These are phyloP conservation scores for Malacoctenus gilli DNA, from an alignment of 2,797 vertebrate genomes.

Conservation along the genomic window DNA sequence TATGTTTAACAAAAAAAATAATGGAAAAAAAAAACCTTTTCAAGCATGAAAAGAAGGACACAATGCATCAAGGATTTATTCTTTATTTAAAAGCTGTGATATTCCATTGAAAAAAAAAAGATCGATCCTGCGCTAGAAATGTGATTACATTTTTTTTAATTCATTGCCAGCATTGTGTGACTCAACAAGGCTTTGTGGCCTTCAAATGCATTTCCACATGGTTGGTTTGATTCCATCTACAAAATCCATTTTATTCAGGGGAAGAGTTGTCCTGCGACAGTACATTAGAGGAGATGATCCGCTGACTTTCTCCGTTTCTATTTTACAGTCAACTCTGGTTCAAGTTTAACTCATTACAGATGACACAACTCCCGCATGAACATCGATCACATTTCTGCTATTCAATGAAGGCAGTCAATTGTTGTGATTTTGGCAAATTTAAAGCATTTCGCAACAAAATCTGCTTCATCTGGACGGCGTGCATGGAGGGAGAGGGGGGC, in stretches of 20 bases:
- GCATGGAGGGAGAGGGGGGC: too few relatives aligned
- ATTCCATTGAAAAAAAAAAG: conserved; percentile 59
- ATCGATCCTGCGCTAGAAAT: conserved; percentile 45
- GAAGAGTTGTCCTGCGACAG: conserved; percentile 28
- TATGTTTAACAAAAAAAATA: conserved; percentile 43
- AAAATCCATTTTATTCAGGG: conserved; percentile 40
- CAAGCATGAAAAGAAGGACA: conserved; percentile 45
- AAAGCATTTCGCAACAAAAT: too few relatives aligned
- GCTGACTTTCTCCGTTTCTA: conserved; percentile 29
- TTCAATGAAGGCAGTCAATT: conserved; percentile 1
- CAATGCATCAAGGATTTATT: conserved; percentile 31
- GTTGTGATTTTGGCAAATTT: conserved; percentile 10
- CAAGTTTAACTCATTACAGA: conserved; percentile 14
- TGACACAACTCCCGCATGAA: conserved; percentile 17
- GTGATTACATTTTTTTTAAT: conserved; percentile 36
- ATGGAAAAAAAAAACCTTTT: conserved; percentile 37
- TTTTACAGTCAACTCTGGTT: conserved; percentile 21
- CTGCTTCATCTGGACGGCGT: too few relatives aligned
- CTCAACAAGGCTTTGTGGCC: conserved; percentile 49
- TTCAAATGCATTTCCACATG: conserved; percentile 43
- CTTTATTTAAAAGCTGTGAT: conserved; percentile 48
- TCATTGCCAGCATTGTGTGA: conserved; percentile 31
- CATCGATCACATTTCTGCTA: conserved; percentile 19
- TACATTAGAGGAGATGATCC: conserved; percentile 21
- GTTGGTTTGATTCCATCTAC: conserved; percentile 31